phyloP scores from a whole-genome alignment of 2,113 vertebrate genomes.

The Trinectes maculatus region DNA sequence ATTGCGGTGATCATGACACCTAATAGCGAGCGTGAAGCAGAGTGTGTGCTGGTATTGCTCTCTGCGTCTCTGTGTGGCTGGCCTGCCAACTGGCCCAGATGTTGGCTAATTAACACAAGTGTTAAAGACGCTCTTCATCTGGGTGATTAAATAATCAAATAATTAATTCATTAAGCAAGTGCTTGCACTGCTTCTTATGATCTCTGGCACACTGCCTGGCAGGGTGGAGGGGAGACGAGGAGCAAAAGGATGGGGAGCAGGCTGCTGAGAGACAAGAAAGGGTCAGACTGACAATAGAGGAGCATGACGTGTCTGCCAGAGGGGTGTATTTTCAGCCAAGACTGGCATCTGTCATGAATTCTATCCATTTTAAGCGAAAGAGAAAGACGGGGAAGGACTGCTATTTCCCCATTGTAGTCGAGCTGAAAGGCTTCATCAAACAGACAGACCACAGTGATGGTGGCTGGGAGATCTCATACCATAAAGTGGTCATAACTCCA shows the following conservation, averaged over 20 bases:
- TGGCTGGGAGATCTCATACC: slow-evolving; percentile 54
- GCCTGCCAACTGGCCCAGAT: slow-evolving; percentile 78
- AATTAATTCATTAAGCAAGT: slow-evolving; percentile 80
- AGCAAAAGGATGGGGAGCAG: slow-evolving; percentile 8
- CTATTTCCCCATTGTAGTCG: slow-evolving; percentile 14
- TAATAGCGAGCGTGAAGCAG: not conserved
- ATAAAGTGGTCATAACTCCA: slow-evolving; percentile 70
- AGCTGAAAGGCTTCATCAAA: slow-evolving; percentile 62
- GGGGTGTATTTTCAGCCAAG: slow-evolving; percentile 11
- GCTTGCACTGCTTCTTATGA: slow-evolving; percentile 79
- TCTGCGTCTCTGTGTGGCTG: slow-evolving; percentile 55
- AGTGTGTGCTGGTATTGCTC: slow-evolving; percentile 60
- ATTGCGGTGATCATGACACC: slow-evolving; percentile 10
- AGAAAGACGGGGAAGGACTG: slow-evolving; percentile 1
- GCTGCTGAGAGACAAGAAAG: slow-evolving; percentile 37
- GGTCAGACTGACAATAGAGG: slow-evolving; percentile 22
- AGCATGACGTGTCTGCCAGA: slow-evolving; percentile 13
- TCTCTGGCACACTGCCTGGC: slow-evolving; percentile 75
- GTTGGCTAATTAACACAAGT: slow-evolving; percentile 84
- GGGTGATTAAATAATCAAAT: slow-evolving; percentile 87
- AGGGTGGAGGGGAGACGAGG: slow-evolving; percentile 28
- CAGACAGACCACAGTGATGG: slow-evolving; percentile 51
- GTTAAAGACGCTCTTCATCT: slow-evolving; percentile 84
- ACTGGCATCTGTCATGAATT: slow-evolving; percentile 14
- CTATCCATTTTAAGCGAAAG: slow-evolving; percentile 23